Conservation (phyloP, 1,140 invertebrate species). For the Euura saliciscinereae region DNA sequence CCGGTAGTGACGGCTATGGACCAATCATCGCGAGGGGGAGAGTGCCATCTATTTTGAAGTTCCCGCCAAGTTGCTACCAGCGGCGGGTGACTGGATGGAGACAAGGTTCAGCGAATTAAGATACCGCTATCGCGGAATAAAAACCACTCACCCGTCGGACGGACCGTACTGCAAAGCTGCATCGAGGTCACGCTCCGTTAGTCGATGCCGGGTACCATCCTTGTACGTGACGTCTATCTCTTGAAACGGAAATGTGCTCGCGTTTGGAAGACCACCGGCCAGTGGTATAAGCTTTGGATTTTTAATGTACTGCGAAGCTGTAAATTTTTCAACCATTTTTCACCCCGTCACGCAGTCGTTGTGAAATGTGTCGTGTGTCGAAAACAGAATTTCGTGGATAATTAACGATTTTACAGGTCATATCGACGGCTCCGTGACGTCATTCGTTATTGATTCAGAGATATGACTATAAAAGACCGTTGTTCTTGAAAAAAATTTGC, state of each 20-base stretch:
- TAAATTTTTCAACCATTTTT: background rate
- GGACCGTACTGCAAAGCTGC: constrained; percentile 74
- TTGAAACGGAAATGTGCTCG: constrained; percentile 72
- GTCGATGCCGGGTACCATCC: constrained; percentile 57
- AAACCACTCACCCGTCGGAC: constrained; percentile 67
- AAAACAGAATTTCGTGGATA: no score
- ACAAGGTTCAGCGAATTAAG: constrained; percentile 50
- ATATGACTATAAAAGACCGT: no score
- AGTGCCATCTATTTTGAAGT: constrained; percentile 68
- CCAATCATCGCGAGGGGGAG: constrained; percentile 63
- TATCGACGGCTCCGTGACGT: no score
- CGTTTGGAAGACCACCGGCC: constrained; percentile 79
- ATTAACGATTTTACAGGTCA: no score
- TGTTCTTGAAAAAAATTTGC: no score
- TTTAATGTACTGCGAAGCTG: constrained; percentile 58
- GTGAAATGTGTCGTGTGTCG: no score
- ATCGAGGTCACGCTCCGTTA: constrained; percentile 63
- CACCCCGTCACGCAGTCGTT: background rate
- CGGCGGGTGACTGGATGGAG: constrained; percentile 60
- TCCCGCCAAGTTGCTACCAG: constrained; percentile 66
- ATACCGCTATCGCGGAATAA: constrained; percentile 35
- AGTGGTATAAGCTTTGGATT: constrained; percentile 70
- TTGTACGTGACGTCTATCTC: constrained; percentile 65
- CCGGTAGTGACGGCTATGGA: constrained; percentile 72
- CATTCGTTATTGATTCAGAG: no score